Evolutionary conservation across 1,140 invertebrate genomes (phyloP), one percentile per base, ranked within the genome.

Genomic region (Megalopta genalis): DNA sequence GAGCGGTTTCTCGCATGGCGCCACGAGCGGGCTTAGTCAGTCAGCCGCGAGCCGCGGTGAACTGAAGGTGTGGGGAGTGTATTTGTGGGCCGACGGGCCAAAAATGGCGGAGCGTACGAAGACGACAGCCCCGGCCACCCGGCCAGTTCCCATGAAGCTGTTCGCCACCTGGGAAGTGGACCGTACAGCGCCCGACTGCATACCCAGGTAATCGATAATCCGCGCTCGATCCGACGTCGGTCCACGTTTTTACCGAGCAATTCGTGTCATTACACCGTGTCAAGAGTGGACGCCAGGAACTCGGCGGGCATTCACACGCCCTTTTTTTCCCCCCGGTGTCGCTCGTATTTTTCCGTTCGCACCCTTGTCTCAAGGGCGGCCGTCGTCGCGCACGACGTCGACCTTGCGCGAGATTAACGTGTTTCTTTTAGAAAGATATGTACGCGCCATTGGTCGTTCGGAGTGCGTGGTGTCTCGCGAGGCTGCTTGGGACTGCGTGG

Each of bases 111-210:
- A 93, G 88, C 93, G 92, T 86, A 92, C 85, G 81, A 93, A 90
- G 83, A 91, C 89, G 87, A 91, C 90, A 88, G 87, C 91, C 83
- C 89, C 90, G 84, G 87, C 91, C 79, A 91, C 93, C 91, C 98
- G 97, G 95, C 97, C 97, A 87, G 97, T 98, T 90, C 97, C 98
- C 87, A 99, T 99, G 98, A 98, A 98, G 94, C 95, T 99, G 83
- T 99, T 99, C 94, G 98, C 98, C 79, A 98, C 98, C 85, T 99
- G 98, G 98, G 98, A 99, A 95, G 97, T 99, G 77, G 98, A 99
- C 94, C 96, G 98, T 91, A 98, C 98, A 77, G 97, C 98, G 65
- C 96, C 98, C 79, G 99, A 98, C 93, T 99, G 98, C 93, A 98
- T 99, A 93, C 98, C 98, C 91, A 98, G 98, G 98, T 98, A 95